These are phyloP conservation scores for Agrochola litura DNA, from an alignment of 2,888 invertebrate genomes.

Conservation along the genomic window DNA sequence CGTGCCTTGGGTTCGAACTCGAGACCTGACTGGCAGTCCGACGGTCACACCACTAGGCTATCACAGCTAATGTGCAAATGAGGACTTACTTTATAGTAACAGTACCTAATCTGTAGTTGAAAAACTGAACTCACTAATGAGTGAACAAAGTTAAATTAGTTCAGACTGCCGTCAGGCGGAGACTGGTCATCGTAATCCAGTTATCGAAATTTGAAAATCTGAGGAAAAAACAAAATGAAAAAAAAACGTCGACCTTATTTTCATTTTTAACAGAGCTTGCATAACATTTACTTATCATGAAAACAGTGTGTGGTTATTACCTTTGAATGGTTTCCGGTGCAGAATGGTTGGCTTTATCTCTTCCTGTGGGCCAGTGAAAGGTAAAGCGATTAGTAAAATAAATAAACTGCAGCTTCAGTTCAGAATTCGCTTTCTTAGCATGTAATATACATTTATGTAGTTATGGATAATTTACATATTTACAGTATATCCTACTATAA, in stretches of 20 bases:
- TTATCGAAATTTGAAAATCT: conserved; percentile 44
- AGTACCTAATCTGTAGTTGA: conserved; percentile 2
- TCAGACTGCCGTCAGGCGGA: conserved; percentile 20
- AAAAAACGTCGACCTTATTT: conserved; percentile 25
- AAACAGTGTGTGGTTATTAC: conserved; percentile 7
- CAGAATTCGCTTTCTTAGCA: not conserved
- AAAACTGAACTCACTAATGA: conserved; percentile 40
- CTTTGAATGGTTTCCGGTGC: conserved; percentile 23
- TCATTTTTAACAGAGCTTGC: conserved; percentile 15
- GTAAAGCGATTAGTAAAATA: not conserved
- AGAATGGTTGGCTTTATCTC: conserved; percentile 23
- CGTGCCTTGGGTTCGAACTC: no score
- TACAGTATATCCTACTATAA: not conserved
- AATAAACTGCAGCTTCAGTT: not conserved
- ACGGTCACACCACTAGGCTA: no score
- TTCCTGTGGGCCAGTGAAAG: not conserved
- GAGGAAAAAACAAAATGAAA: conserved; percentile 20
- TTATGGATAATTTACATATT: not conserved
- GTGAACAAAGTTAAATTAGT: conserved; percentile 40
- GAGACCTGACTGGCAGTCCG: no score
- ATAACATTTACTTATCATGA: not conserved
- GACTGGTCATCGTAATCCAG: conserved; percentile 47
- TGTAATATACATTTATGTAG: not conserved
- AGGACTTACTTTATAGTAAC: not conserved
- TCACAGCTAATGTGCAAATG: not conserved